These are phyloP conservation scores for Pygoscelis antarcticus DNA, from an alignment of 2,113 vertebrate genomes.

Conservation along the genomic window DNA sequence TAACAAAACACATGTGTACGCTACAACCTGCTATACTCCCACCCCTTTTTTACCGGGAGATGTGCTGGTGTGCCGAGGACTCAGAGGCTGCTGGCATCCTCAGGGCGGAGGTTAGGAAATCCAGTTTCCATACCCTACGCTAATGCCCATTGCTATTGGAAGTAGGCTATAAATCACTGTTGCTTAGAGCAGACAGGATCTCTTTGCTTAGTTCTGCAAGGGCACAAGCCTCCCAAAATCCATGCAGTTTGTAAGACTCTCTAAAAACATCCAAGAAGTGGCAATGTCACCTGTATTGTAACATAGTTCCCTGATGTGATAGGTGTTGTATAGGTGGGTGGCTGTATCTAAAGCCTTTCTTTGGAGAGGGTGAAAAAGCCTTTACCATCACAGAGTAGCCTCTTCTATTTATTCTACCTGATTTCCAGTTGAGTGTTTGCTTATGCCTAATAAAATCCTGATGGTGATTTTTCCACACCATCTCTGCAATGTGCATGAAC, in stretches of 20 bases:
- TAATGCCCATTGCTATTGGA: background rate
- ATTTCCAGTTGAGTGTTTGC: background rate
- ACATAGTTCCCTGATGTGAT: background rate
- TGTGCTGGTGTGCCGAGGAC: background rate
- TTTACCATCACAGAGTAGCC: background rate
- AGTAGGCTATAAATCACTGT: background rate
- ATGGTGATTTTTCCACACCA: background rate
- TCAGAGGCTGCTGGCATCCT: background rate
- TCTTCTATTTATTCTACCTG: background rate
- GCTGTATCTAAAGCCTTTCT: background rate
- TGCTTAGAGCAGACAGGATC: background rate
- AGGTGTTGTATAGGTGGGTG: background rate
- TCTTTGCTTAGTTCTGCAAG: background rate
- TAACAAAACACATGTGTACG: background rate
- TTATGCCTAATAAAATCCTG: background rate
- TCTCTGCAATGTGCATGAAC: background rate
- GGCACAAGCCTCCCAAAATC: background rate
- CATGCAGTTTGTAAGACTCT: background rate
- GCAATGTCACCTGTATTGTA: background rate
- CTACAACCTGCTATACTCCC: background rate
- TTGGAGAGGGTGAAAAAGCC: background rate
- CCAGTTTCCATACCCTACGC: background rate
- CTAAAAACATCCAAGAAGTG: background rate
- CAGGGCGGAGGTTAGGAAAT: background rate
- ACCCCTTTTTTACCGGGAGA: background rate